Conservation (phyloP, 2,888 invertebrate genomes). For the Pilophorus perplexus region DNA sequence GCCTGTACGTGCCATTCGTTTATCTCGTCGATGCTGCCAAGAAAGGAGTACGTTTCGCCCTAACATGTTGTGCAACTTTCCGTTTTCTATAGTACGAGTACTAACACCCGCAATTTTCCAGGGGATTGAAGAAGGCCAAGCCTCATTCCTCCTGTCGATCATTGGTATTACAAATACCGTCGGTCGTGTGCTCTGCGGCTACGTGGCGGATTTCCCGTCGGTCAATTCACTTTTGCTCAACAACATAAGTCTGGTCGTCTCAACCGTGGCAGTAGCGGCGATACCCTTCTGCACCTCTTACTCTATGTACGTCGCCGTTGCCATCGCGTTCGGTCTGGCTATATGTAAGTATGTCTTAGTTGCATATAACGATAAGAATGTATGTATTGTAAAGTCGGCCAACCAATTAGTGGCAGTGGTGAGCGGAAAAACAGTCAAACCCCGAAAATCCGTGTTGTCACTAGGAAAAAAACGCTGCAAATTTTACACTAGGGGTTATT, state of each 20-base stretch:
- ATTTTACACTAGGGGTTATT: too few species aligned
- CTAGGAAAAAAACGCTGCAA: too few species aligned
- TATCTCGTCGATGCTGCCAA: conserved; percentile 82
- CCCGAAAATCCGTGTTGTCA: too few species aligned
- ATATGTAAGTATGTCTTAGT: conserved; percentile 75
- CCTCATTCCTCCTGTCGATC: conserved; percentile 74
- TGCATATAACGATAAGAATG: too few species aligned
- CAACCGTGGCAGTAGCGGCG: conserved; percentile 78
- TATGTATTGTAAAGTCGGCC: too few species aligned
- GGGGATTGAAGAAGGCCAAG: conserved; percentile 69
- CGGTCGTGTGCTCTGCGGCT: conserved; percentile 85
- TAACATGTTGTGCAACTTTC: too few species aligned
- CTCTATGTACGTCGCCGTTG: conserved; percentile 71
- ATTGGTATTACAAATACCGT: conserved; percentile 93
- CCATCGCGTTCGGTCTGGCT: conserved; percentile 87
- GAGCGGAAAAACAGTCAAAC: too few species aligned
- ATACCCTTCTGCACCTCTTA: conserved; percentile 82
- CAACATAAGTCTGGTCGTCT: conserved; percentile 85
- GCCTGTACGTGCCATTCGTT: conserved; percentile 94
- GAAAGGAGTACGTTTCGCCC: conserved; percentile 47
- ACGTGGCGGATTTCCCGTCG: conserved; percentile 85
- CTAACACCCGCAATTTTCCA: too few species aligned
- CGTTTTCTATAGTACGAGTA: too few species aligned
- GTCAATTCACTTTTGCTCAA: conserved; percentile 91
- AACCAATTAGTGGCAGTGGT: too few species aligned